These are phyloP conservation scores for Melolontha melolontha DNA, from an alignment of 2,888 invertebrate genomes.

Conservation along the genomic window DNA sequence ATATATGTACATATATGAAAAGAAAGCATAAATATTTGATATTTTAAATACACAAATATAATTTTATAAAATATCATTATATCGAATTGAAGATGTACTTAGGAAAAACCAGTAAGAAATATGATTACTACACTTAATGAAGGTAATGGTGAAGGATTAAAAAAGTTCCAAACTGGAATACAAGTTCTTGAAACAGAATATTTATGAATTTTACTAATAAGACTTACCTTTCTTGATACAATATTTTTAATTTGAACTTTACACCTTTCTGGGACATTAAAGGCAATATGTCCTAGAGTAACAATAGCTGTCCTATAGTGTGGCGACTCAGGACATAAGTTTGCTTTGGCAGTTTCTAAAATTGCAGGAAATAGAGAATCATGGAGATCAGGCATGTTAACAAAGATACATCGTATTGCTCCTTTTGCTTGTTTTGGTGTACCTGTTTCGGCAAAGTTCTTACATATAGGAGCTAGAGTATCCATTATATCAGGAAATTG, in stretches of 20 bases:
- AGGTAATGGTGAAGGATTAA: too few species aligned
- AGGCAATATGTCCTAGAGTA: constrained; percentile 93
- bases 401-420: constrained; percentile 91
- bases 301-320: constrained; percentile 95
- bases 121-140: too few species aligned
- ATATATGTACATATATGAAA: too few species aligned
- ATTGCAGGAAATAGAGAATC: constrained; percentile 86
- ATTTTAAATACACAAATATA: too few species aligned
- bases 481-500: constrained; percentile 82
- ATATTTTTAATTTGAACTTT: constrained; percentile 92
- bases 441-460: constrained; percentile 88
- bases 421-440: constrained; percentile 97
- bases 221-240: constrained; percentile 85
- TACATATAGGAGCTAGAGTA: constrained; percentile 86
- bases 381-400: constrained; percentile 80
- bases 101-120: too few species aligned
- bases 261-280: constrained; percentile 90
- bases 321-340: constrained; percentile 79
- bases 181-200: too few species aligned
- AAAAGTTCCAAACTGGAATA: too few species aligned
- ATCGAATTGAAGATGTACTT: too few species aligned
- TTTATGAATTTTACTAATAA: background rate
- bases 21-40: too few species aligned
- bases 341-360: constrained; percentile 81
- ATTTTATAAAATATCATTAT: too few species aligned